phyloP scores from a whole-genome alignment of 2,113 vertebrate species.

The Dascyllus trimaculatus region DNA sequence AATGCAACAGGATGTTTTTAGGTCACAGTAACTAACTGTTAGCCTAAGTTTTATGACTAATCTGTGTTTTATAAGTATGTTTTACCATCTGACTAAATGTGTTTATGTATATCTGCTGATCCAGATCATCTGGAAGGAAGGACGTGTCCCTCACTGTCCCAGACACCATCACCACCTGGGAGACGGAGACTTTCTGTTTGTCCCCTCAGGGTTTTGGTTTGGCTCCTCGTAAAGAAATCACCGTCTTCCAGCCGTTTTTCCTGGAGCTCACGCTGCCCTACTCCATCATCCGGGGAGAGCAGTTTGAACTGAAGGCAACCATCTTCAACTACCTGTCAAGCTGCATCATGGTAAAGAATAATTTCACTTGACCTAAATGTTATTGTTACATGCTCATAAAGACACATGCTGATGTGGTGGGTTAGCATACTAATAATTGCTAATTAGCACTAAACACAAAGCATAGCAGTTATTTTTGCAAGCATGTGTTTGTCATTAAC shows the following conservation, averaged over 20 bases:
- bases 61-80: background rate
- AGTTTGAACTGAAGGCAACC: slow-evolving; percentile 89
- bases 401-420: no score
- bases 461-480: no score
- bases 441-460: no score
- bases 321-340: slow-evolving; percentile 88
- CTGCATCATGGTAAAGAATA: slow-evolving; percentile 87
- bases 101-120: slow-evolving; percentile 16
- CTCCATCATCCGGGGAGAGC: slow-evolving; percentile 90
- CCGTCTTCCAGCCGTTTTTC: slow-evolving; percentile 92
- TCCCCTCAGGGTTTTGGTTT: slow-evolving; percentile 87
- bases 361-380: background rate
- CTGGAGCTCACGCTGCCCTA: slow-evolving; percentile 90
- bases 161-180: slow-evolving; percentile 93
- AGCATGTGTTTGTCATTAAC: no score
- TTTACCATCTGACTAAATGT: background rate
- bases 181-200: slow-evolving; percentile 88
- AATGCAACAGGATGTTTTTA: no score
- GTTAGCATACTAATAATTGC: no score
- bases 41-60: no score
- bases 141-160: slow-evolving; percentile 83
- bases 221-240: slow-evolving; percentile 83
- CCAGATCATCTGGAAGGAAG: slow-evolving; percentile 83
- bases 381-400: no score
- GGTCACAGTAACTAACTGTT: no score